phyloP scores from a whole-genome alignment of 2,797 vertebrate species.

The Cossypha heuglini region DNA sequence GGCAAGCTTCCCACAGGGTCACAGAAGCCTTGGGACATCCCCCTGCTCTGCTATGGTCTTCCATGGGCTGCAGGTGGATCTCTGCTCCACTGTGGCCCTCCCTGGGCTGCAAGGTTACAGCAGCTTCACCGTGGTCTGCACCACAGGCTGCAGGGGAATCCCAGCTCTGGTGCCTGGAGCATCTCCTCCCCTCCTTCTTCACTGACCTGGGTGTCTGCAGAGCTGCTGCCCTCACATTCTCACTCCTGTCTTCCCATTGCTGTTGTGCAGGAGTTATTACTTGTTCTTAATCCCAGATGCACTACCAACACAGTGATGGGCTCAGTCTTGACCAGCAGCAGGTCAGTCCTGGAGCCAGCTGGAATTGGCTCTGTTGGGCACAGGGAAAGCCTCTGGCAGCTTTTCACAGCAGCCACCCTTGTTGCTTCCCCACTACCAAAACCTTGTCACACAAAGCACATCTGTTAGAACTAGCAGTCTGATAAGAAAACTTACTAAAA shows the following conservation, averaged over 20 bases:
- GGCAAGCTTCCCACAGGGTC: rapidly evolving
- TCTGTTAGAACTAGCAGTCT: background rate
- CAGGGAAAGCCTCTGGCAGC: background rate
- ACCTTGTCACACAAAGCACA: rapidly evolving
- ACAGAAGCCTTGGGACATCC: background rate
- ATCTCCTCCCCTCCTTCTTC: background rate
- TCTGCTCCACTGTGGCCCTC: background rate
- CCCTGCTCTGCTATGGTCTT: rapidly evolving
- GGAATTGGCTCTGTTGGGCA: rapidly evolving
- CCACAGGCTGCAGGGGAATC: rapidly evolving
- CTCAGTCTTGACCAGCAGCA: rapidly evolving
- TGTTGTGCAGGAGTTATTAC: background rate
- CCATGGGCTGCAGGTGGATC: rapidly evolving
- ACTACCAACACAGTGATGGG: rapidly evolving
- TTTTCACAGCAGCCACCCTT: background rate
- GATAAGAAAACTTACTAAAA: background rate
- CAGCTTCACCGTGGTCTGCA: background rate
- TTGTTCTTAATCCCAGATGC: background rate
- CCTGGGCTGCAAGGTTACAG: background rate
- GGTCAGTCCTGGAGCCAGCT: rapidly evolving
- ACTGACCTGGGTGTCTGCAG: background rate
- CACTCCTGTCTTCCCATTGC: background rate
- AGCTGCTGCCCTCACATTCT: background rate
- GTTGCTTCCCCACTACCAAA: background rate
- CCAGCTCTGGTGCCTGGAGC: rapidly evolving